phyloP scores from a whole-genome alignment of 64 coral and sea anemone genomes.

The Astreopora myriophthalma region DNA sequence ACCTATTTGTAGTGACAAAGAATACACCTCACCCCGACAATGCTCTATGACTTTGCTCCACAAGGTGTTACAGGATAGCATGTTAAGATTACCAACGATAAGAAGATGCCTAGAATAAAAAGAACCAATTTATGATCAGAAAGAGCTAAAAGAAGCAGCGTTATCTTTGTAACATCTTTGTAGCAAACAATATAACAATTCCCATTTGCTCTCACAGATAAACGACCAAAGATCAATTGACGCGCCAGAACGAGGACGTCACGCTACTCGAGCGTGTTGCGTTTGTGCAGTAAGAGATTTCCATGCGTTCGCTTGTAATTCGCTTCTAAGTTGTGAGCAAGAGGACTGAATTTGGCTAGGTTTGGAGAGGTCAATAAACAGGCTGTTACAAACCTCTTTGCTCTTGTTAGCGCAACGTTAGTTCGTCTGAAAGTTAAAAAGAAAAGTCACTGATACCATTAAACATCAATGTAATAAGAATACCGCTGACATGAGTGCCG shows the following conservation, averaged over 20 bases:
- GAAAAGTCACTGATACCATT: too few species aligned
- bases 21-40: constrained; percentile 64
- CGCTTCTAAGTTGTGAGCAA: too few species aligned
- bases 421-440: constrained; percentile 75
- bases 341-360: background rate
- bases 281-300: background rate
- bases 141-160: background rate
- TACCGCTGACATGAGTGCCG: too few species aligned
- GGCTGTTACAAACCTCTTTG: constrained; percentile 79
- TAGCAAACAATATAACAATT: too few species aligned
- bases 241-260: too few species aligned
- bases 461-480: too few species aligned
- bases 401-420: constrained; percentile 96
- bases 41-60: constrained; percentile 87
- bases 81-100: constrained; percentile 82
- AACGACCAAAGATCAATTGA: too few species aligned
- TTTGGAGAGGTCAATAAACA: background rate
- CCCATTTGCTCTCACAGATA: too few species aligned
- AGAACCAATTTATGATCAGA: background rate
- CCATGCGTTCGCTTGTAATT: background rate
- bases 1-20: background rate
- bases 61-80: constrained; percentile 79
- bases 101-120: constrained; percentile 76
- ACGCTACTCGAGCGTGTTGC: background rate
- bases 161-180: background rate